These are phyloP conservation scores for Brachypteracias leptosomus DNA, from an alignment of 2,113 vertebrate genomes.

Conservation along the genomic window DNA sequence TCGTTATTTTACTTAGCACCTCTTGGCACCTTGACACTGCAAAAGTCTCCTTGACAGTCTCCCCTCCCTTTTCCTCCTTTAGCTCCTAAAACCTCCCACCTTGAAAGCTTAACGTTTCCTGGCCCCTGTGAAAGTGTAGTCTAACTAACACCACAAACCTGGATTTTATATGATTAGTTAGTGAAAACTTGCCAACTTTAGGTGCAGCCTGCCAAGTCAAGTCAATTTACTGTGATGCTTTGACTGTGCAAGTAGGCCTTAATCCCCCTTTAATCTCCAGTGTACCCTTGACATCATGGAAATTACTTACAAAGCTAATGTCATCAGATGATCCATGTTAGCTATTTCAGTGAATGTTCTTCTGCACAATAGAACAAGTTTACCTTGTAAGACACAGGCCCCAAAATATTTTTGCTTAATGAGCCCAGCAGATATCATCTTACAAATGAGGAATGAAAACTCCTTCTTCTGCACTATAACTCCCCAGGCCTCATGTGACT, in stretches of 20 bases:
- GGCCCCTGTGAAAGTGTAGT: slow-evolving; percentile 50
- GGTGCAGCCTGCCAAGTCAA: slow-evolving; percentile 70
- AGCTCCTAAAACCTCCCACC: slow-evolving; percentile 77
- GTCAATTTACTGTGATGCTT: slow-evolving; percentile 75
- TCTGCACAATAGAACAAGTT: slow-evolving; percentile 57
- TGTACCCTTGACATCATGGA: slow-evolving; percentile 78
- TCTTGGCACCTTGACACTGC: slow-evolving; percentile 73
- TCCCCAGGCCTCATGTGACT: slow-evolving; percentile 39
- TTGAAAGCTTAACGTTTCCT: slow-evolving; percentile 60
- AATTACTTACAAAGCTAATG: slow-evolving; percentile 75
- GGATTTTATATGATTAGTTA: slow-evolving; percentile 68
- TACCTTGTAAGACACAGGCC: slow-evolving; percentile 48
- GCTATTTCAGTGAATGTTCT: slow-evolving; percentile 69
- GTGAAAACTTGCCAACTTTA: slow-evolving; percentile 71
- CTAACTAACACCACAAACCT: slow-evolving; percentile 62
- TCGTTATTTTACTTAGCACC: slow-evolving; percentile 78
- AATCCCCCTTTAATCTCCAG: slow-evolving; percentile 77
- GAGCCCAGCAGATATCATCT: slow-evolving; percentile 37
- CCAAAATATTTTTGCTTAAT: slow-evolving; percentile 52
- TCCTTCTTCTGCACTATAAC: slow-evolving; percentile 45
- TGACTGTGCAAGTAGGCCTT: slow-evolving; percentile 68
- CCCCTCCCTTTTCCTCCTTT: slow-evolving; percentile 67
- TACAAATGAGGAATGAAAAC: slow-evolving; percentile 46
- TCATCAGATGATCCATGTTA: slow-evolving; percentile 74
- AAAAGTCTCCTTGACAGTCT: slow-evolving; percentile 74